Evolutionary conservation across 30 jellyfish, hydroid and myxozoan genomes (phyloP), one percentile per base, ranked within the genome.

Genomic region (Rhopilema esculentum): DNA sequence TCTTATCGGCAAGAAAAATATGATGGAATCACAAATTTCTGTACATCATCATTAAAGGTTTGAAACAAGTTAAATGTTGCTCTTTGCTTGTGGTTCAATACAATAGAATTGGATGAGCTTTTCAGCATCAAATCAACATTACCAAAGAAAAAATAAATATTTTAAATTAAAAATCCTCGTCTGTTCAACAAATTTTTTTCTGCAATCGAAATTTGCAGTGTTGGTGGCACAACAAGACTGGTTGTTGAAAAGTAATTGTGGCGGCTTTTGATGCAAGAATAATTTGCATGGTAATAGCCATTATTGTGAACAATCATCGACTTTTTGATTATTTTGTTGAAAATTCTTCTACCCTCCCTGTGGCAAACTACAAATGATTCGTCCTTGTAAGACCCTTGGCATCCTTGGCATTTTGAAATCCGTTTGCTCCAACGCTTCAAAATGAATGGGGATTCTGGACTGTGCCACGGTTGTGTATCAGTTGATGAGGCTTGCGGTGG

Each of bases 401-500:
- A 63, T 63, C 30, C 73, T 24, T 63, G 73, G 30, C 73, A 63
- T 63, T 63, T 63, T 20, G 30, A 63, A 7, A 63, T 63, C 30
- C 73, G 27, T 63, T 63, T 63, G 29, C 29, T 63, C 73, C 30
- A 19, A n/a, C 30, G 27, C 73, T 63, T 63, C 30, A 63, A 24
- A 63, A 63, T 24, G 73, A 63, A 63, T 19, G 73, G 73, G n/a
- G 73, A 63, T 24, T 63, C 73, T 24, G 73, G 73, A 24, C 73
- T 63, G 30, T 63, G 73, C 73, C 73, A 63, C 17, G 73, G 73
- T 24, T 63, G 73, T 19, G 30, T 24, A 24, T 63, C 73, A 63
- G 57, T 40, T 40, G 57, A 40, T 40, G 57, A 40, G 6, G 57
- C 57, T 40, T 40, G 57, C 9, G 57, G 57, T 40, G 57, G 57